These are phyloP conservation scores for Bemisia tabaci DNA, from an alignment of 1,140 invertebrate genomes.

Conservation along the genomic window DNA sequence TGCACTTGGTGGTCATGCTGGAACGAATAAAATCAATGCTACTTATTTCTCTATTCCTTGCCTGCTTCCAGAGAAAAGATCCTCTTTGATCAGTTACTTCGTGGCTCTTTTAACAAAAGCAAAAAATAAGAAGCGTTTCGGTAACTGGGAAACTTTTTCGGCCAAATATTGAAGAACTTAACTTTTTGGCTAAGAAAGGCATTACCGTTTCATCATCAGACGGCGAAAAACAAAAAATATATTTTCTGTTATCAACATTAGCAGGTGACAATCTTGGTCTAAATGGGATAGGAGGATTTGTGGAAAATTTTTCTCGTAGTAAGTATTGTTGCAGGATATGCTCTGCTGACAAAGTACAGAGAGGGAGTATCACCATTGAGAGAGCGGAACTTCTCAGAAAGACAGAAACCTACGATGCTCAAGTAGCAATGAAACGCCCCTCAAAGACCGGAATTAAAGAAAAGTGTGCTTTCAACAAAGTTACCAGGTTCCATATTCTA, in stretches of 20 bases:
- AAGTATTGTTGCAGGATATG: background rate
- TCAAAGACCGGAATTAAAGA: background rate
- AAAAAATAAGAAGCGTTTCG: background rate
- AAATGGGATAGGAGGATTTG: background rate
- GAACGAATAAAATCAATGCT: background rate
- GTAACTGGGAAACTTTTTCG: background rate
- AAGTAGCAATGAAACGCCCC: background rate
- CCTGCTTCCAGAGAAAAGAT: background rate
- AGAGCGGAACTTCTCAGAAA: background rate
- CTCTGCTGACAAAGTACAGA: background rate
- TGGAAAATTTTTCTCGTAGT: background rate
- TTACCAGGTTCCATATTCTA: background rate
- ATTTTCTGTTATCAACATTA: background rate
- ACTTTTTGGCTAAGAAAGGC: background rate
- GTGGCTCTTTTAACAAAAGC: background rate
- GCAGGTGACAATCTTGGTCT: background rate
- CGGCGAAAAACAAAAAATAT: background rate
- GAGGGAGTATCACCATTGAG: background rate
- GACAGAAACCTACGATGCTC: background rate
- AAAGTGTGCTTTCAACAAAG: background rate
- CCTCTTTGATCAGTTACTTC: background rate
- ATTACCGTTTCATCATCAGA: background rate
- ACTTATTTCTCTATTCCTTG: background rate
- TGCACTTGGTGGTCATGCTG: background rate
- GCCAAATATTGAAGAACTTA: background rate